A percentile compares a stretch with the other conserved stretches of the same genome.
These are phyloP conservation scores for Setophaga coronata DNA, from an alignment of 2,113 vertebrate species.

Conservation along the genomic window DNA sequence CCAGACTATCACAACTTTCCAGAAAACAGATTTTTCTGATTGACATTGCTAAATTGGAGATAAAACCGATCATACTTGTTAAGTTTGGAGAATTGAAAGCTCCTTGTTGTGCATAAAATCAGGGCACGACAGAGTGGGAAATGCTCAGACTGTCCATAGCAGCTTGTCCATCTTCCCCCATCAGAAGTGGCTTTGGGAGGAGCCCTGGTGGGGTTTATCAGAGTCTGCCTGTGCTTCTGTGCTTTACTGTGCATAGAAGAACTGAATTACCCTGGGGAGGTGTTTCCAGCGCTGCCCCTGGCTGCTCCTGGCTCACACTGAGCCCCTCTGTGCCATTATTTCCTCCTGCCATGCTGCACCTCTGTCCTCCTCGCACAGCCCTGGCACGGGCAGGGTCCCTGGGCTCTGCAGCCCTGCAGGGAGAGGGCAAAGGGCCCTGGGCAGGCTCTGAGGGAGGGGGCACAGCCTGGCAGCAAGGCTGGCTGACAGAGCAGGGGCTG, in stretches of 20 bases:
- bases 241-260: not conserved
- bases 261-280: not conserved
- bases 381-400: not conserved
- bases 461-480: not conserved
- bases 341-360: not conserved
- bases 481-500: not conserved
- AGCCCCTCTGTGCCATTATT: not conserved
- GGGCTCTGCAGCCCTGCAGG: not conserved
- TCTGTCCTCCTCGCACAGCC: not conserved
- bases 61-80: not conserved
- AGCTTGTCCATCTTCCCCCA: not conserved
- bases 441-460: not conserved
- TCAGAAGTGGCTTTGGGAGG: not conserved
- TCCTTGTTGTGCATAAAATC: not conserved
- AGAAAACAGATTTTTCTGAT: not conserved
- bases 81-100: not conserved
- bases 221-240: rapidly evolving
- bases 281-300: not conserved
- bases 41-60: not conserved
- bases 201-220: not conserved
- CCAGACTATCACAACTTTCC: not conserved
- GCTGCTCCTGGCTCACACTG: not conserved
- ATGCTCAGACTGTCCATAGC: rapidly evolving
- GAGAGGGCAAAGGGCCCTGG: not conserved
- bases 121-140: not conserved